Percentiles rank a stretch among this genome's conserved stretches.
Evolutionary conservation across 2,113 vertebrate genomes (phyloP).

Genomic region (Notarius lentiginosus): DNA sequence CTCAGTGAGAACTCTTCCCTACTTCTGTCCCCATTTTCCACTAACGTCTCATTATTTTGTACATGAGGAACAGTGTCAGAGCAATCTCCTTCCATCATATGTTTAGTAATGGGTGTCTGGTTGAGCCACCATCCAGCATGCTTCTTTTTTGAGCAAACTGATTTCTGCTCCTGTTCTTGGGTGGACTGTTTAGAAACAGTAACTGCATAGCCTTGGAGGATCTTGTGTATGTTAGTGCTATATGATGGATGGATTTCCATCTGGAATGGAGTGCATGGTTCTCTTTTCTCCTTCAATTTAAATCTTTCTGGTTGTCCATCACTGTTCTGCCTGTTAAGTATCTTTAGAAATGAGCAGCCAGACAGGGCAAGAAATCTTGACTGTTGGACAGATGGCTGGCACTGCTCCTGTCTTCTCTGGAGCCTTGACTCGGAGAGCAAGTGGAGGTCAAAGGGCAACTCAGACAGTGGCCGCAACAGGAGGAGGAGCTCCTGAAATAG

Average conservation of each 20-base stretch:
- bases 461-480: constrained; percentile 88
- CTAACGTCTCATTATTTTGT: constrained; percentile 68
- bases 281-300: neutral
- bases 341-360: constrained; percentile 30
- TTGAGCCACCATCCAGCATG: constrained; percentile 57
- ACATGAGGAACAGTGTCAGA: constrained; percentile 72
- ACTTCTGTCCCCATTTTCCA: constrained; percentile 66
- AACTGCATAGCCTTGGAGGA: constrained; percentile 8
- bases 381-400: neutral
- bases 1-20: constrained; percentile 44
- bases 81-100: constrained; percentile 70
- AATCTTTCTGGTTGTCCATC: neutral
- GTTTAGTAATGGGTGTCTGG: constrained; percentile 71
- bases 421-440: constrained; percentile 85
- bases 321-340: neutral
- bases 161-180: constrained; percentile 43
- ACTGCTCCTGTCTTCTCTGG: constrained; percentile 65
- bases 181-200: constrained; percentile 26
- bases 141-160: constrained; percentile 57
- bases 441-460: constrained; percentile 91
- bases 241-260: neutral
- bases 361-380: constrained; percentile 1
- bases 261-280: neutral
- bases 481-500: constrained; percentile 91
- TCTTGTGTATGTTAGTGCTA: neutral